A percentile compares a stretch with the other conserved stretches of the same genome.
phyloP scores from a whole-genome alignment of 2,113 vertebrate species.

The Sphaerodactylus townsendi region DNA sequence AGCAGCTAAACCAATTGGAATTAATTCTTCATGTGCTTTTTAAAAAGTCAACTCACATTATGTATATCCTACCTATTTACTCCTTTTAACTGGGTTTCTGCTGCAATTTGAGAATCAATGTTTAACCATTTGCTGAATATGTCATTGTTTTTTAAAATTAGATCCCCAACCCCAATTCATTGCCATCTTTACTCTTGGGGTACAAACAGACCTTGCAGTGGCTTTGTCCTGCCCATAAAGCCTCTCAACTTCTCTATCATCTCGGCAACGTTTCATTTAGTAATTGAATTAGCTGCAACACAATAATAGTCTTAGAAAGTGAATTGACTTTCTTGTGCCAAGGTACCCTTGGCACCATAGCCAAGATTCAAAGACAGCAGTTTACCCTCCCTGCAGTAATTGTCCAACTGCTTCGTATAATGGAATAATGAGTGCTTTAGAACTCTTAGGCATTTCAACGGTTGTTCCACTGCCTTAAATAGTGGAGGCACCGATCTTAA shows the following conservation, averaged over 20 bases:
- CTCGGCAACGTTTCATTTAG: not conserved
- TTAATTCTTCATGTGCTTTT: constrained; percentile 10
- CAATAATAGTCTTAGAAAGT: constrained; percentile 22
- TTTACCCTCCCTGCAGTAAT: not conserved
- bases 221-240: not conserved
- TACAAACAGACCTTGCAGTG: not conserved
- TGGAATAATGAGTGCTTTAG: not conserved
- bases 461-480: not conserved
- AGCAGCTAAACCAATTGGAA: not conserved
- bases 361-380: constrained; percentile 2
- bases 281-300: constrained; percentile 16
- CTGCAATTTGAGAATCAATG: not conserved
- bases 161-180: not conserved
- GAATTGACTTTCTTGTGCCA: not conserved
- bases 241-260: not conserved
- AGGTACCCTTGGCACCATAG: not conserved
- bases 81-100: not conserved
- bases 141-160: not conserved
- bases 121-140: not conserved
- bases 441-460: not conserved
- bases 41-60: not conserved
- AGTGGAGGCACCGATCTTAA: not conserved
- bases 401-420: not conserved
- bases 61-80: not conserved
- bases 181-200: not conserved